Evolutionary conservation across 2,888 invertebrate genomes (phyloP).

Genomic region (Drosophila dives): DNA sequence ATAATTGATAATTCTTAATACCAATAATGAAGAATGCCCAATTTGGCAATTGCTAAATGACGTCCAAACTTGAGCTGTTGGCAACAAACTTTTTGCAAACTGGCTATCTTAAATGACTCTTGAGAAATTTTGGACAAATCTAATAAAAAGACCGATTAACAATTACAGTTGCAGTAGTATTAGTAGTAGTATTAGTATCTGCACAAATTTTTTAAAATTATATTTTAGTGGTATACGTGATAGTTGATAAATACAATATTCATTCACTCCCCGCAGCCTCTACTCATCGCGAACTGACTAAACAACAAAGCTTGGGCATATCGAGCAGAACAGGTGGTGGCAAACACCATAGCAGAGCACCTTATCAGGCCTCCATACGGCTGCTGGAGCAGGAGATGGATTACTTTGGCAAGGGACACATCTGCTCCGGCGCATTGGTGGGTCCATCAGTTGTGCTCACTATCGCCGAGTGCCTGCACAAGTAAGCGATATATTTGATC

Average conservation of each 20-base stretch:
- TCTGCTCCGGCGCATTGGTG: conserved; percentile 82
- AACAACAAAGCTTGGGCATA: conserved; percentile 46
- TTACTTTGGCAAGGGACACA: conserved; percentile 81
- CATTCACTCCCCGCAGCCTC: conserved; percentile 35
- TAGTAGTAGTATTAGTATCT: not conserved
- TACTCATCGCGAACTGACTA: conserved; percentile 56
- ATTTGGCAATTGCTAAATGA: not conserved
- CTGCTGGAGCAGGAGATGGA: conserved; percentile 63
- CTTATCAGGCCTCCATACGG: conserved; percentile 82
- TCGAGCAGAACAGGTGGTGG: not conserved
- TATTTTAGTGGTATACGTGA: not conserved
- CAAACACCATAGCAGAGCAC: conserved; percentile 25
- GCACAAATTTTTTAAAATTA: not conserved
- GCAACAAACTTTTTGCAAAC: not conserved
- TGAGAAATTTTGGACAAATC: not conserved
- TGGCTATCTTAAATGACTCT: not conserved
- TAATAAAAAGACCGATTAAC: not conserved
- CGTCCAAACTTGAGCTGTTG: not conserved
- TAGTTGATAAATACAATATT: not conserved
- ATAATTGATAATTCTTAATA: not conserved
- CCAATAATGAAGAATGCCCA: not conserved
- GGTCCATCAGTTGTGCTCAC: conserved; percentile 80
- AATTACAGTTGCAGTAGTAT: not conserved
- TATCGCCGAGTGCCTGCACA: conserved; percentile 76
- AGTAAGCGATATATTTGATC: conserved; percentile 59